Evolutionary conservation across 1,140 invertebrate species (phyloP).

Genomic region (Anthonomus grandis): DNA sequence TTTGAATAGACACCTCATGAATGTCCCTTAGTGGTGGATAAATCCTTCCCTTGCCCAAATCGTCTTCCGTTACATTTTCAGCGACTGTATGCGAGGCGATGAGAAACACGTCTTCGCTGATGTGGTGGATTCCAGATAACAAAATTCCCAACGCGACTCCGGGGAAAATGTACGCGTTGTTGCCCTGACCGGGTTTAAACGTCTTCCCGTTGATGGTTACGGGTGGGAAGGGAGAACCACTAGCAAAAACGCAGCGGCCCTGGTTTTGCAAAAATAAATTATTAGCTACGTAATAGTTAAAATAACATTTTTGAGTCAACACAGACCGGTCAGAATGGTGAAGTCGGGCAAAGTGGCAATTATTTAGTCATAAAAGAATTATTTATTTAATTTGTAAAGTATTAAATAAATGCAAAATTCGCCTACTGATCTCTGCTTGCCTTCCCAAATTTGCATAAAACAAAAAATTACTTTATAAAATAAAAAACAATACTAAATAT

Average conservation of each 20-base stretch:
- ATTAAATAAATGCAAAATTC: too few species aligned
- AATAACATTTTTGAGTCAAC: too few species aligned
- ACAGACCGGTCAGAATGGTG: too few species aligned
- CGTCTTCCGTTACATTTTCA: constrained; percentile 76
- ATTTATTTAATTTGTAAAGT: too few species aligned
- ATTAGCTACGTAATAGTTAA: too few species aligned
- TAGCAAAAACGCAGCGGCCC: constrained; percentile 87
- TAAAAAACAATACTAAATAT: too few species aligned
- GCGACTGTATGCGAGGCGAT: constrained; percentile 83
- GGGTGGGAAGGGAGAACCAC: constrained; percentile 87
- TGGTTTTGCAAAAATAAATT: constrained; percentile 48
- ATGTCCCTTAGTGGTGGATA: constrained; percentile 93
- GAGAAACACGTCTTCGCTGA: constrained; percentile 86
- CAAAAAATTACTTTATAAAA: too few species aligned
- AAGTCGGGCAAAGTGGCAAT: too few species aligned
- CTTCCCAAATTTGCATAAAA: too few species aligned
- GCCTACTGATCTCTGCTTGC: too few species aligned
- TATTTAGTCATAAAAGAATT: too few species aligned
- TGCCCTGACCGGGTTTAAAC: constrained; percentile 89
- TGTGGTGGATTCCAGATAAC: constrained; percentile 79
- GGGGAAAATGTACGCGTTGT: constrained; percentile 97
- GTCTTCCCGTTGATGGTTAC: constrained; percentile 74
- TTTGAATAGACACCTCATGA: constrained; percentile 81
- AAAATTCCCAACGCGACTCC: constrained; percentile 90
- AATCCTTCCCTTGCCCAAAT: constrained; percentile 81